Base-by-base conservation (phyloP, 2,888 invertebrate species). In the Ophion costatus region DNA sequence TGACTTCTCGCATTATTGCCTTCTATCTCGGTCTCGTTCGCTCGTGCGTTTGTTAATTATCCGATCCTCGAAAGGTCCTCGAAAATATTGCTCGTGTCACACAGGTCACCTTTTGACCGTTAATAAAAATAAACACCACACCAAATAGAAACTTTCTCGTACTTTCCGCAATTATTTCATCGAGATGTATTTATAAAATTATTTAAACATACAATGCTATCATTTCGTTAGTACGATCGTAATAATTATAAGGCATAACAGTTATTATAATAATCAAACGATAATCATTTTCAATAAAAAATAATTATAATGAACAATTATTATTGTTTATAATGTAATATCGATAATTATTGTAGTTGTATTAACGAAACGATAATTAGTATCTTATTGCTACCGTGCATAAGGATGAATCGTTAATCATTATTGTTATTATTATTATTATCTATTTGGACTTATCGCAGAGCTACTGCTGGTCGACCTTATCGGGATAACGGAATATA, bases 401-500 rank as follows among this genome's bases (percentile, higher is more conserved):
- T 78, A 17, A n/a, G n/a, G 14, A 29, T 24, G 3, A 45, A 45
- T 45, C 10, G 11, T 45, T 9, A 45, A 45, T 45, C 0, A 45
- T 45, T 10, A 45, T 78, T 67, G n/a, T 78, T 69, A 67, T 57
- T 51, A 64, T 59, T 69, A 70, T 78, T 70, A 51, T 33, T 59
- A 51, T 67, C 64, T 51, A 29, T 67, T 9, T n/a, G 22, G 24
- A 38, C 67, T 29, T 69, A 71, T 82, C 63, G 24, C 11, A 45
- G 57, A 51, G 63, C 63, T 81, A 51, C 78, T 73, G 73, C 64
- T 73, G 10, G 74, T 73, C 82, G 82, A 69, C 78, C 82, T 79
- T 83, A 83, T 83, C 82, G 29, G 78, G 33, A 51, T 83, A 78
- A 83, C 82, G 78, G 73, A 83, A 61, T 74, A 63, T 74, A 56